Evolutionary conservation across 2,797 vertebrate species (phyloP), one percentile per base, ranked within the genome.

Genomic region (Echiichthys vipera): DNA sequence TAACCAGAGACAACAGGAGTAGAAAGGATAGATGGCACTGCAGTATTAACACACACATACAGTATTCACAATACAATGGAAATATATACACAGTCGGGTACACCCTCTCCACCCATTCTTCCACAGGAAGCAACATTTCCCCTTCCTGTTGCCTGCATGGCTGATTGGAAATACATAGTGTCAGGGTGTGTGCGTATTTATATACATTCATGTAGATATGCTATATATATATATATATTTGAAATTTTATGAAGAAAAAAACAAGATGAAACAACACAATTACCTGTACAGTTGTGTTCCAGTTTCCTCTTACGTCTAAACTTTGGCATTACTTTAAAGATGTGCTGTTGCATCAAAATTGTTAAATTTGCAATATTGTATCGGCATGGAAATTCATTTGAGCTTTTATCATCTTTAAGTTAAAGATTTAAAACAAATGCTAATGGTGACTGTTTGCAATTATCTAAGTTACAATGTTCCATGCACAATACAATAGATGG

Each of bases 61-160:
- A n/a, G n/a, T 70, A 63, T 68, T 61, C 15, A 43, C 47, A 71
- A 29, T 30, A 14, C 51, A n/a, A 6, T 47, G 17, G 39, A 14
- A 29, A 34, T 22, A 53, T 57, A 50, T 27, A 61, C 27, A 58
- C 61, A 49, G 63, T 70, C 5, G 69, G 53, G 57, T 80, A 72
- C 49, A 62, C 83, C 73, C 68, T 79, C 85, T 86, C 86, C 91
- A 89, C 89, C 90, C 84, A 88, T 88, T 92, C 85, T 89, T 90
- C 82, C 83, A 87, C 88, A 92, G 92, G 92, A 93, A 87, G 76
- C 71, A 24, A 15, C 5, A 27, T 84, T 94, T 93, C 92, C 93
- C 64, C 73, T 93, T 94, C 91, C 92, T 92, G 91, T 91, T 86
- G 82, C 89, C 62, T 84, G 49, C 62, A 20, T 53, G 71, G 64